Conservation (phyloP, 2,797 vertebrate genomes). For the Neostethus bicornis region DNA sequence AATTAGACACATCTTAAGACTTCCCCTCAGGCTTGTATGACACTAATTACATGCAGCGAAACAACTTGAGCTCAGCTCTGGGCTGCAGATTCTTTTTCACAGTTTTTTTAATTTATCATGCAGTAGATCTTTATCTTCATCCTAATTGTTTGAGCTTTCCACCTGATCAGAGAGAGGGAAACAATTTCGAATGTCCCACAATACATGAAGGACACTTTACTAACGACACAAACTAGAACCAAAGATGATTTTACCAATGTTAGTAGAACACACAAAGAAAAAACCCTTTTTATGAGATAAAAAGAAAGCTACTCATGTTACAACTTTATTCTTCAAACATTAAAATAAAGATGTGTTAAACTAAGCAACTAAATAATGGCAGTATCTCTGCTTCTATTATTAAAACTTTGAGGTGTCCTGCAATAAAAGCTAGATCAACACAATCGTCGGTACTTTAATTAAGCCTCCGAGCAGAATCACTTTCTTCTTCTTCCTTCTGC, state of each 20-base stretch:
- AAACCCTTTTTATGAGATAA: no score
- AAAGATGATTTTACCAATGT: background rate
- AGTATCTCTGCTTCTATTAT: background rate
- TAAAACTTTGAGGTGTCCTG: background rate
- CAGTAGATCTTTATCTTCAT: conserved; percentile 4
- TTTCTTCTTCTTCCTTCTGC: no score
- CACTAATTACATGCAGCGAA: conserved; percentile 44
- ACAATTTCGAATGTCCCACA: background rate
- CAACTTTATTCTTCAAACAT: background rate
- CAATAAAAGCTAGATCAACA: no score
- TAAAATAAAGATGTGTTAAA: background rate
- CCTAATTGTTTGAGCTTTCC: conserved; percentile 19
- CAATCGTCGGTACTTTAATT: background rate
- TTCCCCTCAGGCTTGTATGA: conserved; percentile 25
- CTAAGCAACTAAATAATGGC: background rate
- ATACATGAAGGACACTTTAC: background rate
- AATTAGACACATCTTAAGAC: conserved; percentile 44
- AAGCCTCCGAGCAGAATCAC: background rate
- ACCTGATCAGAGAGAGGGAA: background rate
- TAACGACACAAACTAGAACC: background rate
- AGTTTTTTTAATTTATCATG: conserved; percentile 18
- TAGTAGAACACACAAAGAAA: background rate
- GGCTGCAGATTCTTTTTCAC: conserved; percentile 16
- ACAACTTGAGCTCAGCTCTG: conserved; percentile 14
- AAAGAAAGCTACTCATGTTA: no score